Percentiles rank a stretch among this genome's conserved stretches.
Conservation (phyloP, 2,888 invertebrate genomes). For the Drosophila kuntzei region DNA sequence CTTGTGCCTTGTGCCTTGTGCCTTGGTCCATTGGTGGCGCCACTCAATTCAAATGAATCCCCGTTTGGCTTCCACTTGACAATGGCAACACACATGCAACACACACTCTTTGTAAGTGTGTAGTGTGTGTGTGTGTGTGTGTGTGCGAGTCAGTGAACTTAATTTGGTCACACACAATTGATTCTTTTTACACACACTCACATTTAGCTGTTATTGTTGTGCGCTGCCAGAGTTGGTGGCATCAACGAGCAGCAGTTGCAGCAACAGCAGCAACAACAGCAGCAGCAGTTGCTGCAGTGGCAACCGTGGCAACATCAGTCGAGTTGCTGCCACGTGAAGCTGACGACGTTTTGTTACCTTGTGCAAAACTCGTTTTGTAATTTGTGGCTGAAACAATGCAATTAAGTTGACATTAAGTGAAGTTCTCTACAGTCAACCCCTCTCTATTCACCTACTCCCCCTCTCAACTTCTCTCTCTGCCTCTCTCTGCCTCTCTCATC, state of each 20-base stretch:
- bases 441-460: not conserved
- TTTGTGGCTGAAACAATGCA: conserved; percentile 83
- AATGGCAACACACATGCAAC: conserved; percentile 56
- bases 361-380: conserved; percentile 80
- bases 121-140: too few species aligned
- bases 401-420: conserved; percentile 83
- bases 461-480: not conserved
- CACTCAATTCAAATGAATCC: conserved; percentile 77
- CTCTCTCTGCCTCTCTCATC: not conserved
- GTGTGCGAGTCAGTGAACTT: conserved; percentile 79
- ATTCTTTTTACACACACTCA: conserved; percentile 72
- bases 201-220: conserved; percentile 57
- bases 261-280: too few species aligned
- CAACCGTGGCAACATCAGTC: conserved; percentile 21
- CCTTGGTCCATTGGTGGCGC: conserved; percentile 51
- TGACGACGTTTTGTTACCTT: conserved; percentile 70
- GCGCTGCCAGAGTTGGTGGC: conserved; percentile 9
- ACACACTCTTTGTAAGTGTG: too few species aligned
- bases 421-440: conserved; percentile 48
- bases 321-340: conserved; percentile 28
- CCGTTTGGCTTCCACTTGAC: conserved; percentile 76
- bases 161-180: conserved; percentile 85
- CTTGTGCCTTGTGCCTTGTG: conserved; percentile 22
- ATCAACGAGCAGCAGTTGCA: conserved; percentile 8
- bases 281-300: conserved; percentile 14